phyloP scores from a whole-genome alignment of 2,797 vertebrate genomes.

The Molossus molossus region DNA sequence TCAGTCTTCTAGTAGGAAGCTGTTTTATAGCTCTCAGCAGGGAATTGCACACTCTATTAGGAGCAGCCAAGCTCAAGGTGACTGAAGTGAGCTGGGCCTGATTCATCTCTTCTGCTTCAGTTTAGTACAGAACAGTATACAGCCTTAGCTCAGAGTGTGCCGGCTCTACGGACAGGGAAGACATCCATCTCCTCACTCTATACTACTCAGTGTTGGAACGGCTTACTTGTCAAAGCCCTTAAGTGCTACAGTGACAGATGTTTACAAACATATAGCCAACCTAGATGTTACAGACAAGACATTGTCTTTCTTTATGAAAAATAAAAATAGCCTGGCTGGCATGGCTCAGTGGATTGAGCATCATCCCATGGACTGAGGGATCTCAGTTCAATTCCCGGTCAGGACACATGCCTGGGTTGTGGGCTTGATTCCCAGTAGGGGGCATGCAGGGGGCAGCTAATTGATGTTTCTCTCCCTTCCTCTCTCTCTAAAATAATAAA shows the following conservation, averaged over 20 bases:
- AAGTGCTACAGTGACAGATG: slow-evolving; percentile 24
- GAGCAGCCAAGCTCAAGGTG: slow-evolving; percentile 58
- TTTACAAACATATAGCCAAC: slow-evolving; percentile 48
- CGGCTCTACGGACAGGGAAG: not conserved
- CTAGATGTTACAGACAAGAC: slow-evolving; percentile 35
- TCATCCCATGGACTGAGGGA: too few species aligned
- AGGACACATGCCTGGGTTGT: too few species aligned
- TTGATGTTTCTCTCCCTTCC: too few species aligned
- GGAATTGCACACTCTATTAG: slow-evolving; percentile 61
- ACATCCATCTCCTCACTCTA: slow-evolving; percentile 29
- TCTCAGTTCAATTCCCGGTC: too few species aligned
- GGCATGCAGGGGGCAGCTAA: too few species aligned
- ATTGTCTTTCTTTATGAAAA: slow-evolving; percentile 46
- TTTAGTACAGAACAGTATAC: slow-evolving; percentile 6
- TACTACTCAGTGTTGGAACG: slow-evolving; percentile 3
- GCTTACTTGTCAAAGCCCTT: slow-evolving; percentile 31
- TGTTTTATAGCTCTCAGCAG: slow-evolving; percentile 6
- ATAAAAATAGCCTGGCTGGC: not conserved
- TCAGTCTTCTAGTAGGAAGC: not conserved
- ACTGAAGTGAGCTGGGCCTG: slow-evolving; percentile 11
- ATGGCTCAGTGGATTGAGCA: too few species aligned
- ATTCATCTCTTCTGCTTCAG: slow-evolving; percentile 54
- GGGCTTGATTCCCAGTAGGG: too few species aligned
- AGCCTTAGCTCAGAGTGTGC: slow-evolving; percentile 2
- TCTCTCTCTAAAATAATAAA: too few species aligned